These are phyloP conservation scores for Cancer borealis DNA, from an alignment of 2,888 invertebrate genomes.

Conservation along the genomic window DNA sequence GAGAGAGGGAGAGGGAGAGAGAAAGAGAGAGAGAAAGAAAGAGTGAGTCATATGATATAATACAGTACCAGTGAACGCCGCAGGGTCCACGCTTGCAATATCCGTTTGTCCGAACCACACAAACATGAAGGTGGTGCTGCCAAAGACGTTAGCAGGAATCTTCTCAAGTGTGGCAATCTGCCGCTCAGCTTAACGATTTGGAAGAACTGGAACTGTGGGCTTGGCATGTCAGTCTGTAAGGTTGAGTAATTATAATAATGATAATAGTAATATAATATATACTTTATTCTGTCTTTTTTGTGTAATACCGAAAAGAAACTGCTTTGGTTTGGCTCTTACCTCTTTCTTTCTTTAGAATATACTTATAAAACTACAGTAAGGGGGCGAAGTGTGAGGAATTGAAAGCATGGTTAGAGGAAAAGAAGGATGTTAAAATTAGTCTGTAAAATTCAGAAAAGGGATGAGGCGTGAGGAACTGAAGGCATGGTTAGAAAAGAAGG, in stretches of 20 bases:
- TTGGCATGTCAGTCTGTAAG: neutral
- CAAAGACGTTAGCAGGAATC: conserved; percentile 57
- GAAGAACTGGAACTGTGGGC: conserved; percentile 54
- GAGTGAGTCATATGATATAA: neutral
- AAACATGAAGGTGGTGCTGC: conserved; percentile 51
- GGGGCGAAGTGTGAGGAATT: neutral
- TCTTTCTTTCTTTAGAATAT: too few relatives aligned
- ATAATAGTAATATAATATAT: too few relatives aligned
- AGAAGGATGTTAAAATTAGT: neutral
- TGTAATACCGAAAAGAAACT: too few relatives aligned
- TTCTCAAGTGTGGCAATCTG: conserved; percentile 45
- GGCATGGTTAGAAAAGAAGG: neutral
- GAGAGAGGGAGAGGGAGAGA: conserved; percentile 29
- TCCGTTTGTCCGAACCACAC: conserved; percentile 59
- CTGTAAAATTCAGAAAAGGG: neutral
- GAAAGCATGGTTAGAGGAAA: neutral
- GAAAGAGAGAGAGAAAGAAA: neutral
- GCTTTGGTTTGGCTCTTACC: too few relatives aligned
- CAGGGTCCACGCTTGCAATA: conserved; percentile 38
- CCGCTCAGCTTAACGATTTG: conserved; percentile 51
- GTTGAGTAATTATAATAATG: neutral
- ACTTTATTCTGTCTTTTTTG: too few relatives aligned
- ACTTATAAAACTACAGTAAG: too few relatives aligned
- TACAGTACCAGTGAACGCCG: conserved; percentile 17
- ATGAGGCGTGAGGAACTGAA: neutral